phyloP scores from a whole-genome alignment of 2,888 invertebrate species.

The Caenorhabditis panamensis region DNA sequence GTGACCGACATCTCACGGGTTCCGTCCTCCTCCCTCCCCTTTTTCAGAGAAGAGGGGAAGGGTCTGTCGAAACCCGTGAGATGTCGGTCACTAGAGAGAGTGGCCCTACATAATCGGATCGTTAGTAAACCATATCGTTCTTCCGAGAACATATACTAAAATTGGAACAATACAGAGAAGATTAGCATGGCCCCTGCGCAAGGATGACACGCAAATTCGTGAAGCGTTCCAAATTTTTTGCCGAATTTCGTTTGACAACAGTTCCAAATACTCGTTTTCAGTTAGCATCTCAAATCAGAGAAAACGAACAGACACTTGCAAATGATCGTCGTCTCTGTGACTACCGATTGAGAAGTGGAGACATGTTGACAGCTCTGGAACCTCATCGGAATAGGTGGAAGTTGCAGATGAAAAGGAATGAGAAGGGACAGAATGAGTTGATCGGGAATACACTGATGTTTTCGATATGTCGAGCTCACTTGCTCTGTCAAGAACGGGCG shows the following conservation, averaged over 20 bases:
- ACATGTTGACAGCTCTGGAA: slow-evolving; percentile 43
- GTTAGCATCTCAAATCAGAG: slow-evolving; percentile 42
- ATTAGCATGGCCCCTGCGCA: slow-evolving; percentile 94
- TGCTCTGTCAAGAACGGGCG: slow-evolving; percentile 40
- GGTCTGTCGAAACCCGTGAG: too few species aligned
- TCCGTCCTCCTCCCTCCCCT: too few species aligned
- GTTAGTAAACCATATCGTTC: slow-evolving; percentile 20
- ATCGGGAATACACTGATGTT: slow-evolving; percentile 56
- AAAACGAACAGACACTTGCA: slow-evolving; percentile 56
- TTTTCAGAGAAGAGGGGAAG: too few species aligned
- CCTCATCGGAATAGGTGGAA: slow-evolving; percentile 58
- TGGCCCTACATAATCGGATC: neutral
- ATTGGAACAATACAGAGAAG: slow-evolving; percentile 94
- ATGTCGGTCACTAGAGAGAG: too few species aligned
- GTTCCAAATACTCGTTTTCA: slow-evolving; percentile 44
- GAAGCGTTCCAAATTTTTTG: slow-evolving; percentile 88
- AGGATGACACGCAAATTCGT: slow-evolving; percentile 94
- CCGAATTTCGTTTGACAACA: neutral
- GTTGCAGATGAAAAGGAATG: slow-evolving; percentile 28
- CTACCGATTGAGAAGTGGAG: slow-evolving; percentile 59
- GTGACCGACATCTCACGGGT: too few species aligned
- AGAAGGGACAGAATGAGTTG: slow-evolving; percentile 43
- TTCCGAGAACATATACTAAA: slow-evolving; percentile 83
- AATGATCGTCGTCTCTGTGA: slow-evolving; percentile 60
- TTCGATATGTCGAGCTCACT: slow-evolving; percentile 33